Evolutionary conservation across 2,113 vertebrate species (phyloP).

Genomic region (Ceyx margarethae): DNA sequence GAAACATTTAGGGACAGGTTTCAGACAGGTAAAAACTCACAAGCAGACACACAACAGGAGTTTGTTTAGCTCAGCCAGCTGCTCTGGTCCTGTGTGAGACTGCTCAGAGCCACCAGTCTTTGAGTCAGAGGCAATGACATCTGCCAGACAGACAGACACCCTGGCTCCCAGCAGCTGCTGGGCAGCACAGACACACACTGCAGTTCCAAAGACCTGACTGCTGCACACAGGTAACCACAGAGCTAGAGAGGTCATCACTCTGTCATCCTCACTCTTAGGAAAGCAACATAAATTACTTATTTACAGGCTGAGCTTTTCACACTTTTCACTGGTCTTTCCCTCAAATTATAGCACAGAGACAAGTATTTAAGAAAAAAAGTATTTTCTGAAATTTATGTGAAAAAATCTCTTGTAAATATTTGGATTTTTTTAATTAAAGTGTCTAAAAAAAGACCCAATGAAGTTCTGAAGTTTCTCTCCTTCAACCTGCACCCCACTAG

Average conservation of each 20-base stretch:
- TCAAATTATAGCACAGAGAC: neutral
- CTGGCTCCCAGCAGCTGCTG: neutral
- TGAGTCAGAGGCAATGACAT: fast-evolving
- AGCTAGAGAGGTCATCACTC: neutral
- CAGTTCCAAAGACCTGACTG: neutral
- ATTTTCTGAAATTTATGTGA: neutral
- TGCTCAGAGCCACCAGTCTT: neutral
- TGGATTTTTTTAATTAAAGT: neutral
- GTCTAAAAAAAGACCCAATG: neutral
- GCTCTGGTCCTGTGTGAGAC: neutral
- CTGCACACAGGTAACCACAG: neutral
- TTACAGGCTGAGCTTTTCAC: neutral
- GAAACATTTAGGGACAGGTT: neutral
- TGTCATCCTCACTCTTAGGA: neutral
- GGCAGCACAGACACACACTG: neutral
- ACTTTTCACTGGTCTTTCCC: neutral
- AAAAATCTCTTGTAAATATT: neutral
- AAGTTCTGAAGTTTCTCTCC: neutral
- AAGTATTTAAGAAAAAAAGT: neutral
- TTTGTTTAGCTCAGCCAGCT: neutral
- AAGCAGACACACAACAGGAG: fast-evolving
- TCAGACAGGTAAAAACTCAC: neutral
- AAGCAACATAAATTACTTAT: neutral
- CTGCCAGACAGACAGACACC: neutral
- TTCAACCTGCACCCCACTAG: neutral